Evolutionary conservation across 2,797 vertebrate species (phyloP), one percentile per base, ranked within the genome.

Genomic region (Gymnocypris eckloni): DNA sequence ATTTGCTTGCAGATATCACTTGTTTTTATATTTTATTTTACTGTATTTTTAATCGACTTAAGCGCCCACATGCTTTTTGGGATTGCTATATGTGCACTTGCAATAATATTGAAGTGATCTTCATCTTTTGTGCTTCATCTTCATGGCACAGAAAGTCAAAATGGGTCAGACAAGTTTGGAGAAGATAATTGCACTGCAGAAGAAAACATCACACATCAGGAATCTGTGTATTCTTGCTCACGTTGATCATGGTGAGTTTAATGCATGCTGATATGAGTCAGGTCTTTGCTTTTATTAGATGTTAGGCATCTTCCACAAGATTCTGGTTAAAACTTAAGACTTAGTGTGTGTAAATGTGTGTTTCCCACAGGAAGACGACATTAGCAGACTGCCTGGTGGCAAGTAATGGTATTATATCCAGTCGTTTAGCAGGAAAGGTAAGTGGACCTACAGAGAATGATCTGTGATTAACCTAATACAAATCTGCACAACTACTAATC

Each of bases 341-440:
- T 67, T 10, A 50, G 13, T 85, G 6, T 72, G 59, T 28, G 37
- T 69, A 41, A 59, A 70, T 89, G 16, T 52, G 9, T 50, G 20
- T 2, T 84, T 13, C 90, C 90, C 92, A 81, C 88, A 99, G 98
- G 98, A 0, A 99, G 94, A 99, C 98, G 0, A 99, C 98, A 39
- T 91, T 99, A 89, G 97, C 97, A 9, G 98, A 99, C 90, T 98
- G 97, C 89, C 95, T 99, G 6, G 97, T 99, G 82, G 98, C 98
- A 0, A 99, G 95, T 92, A 99, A 99, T 86, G 98, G 98, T 4
- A 99, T 99, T 80, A 99, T 99, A 90, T 99, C 98, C 2, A 97
- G 94, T 90, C 96, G 97, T 28, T 93, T 99, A 87, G 98, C 96
- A 41, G 98, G 98, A 88, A 99, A 99, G 97, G 98, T 99, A 91